These are phyloP conservation scores for Drosophila nigritarsus DNA, from an alignment of 2,888 invertebrate species.

Conservation along the genomic window DNA sequence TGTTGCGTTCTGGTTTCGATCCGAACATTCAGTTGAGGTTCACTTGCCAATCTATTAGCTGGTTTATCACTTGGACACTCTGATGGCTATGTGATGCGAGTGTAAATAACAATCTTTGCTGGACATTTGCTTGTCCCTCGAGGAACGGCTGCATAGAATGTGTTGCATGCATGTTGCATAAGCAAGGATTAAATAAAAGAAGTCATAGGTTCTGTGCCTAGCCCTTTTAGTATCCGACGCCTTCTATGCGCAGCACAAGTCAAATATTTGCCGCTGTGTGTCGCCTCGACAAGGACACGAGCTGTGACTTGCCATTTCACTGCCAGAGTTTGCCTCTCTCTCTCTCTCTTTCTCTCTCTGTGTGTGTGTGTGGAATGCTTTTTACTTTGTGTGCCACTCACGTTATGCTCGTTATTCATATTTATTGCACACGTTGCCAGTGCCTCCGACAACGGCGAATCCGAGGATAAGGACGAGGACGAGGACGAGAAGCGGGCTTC, in stretches of 20 bases:
- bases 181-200: conserved; percentile 76
- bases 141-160: conserved; percentile 53
- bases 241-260: conserved; percentile 29
- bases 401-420: conserved; percentile 82
- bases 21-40: conserved; percentile 1
- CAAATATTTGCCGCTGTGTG: conserved; percentile 73
- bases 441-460: conserved; percentile 41
- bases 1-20: background rate
- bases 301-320: conserved; percentile 56
- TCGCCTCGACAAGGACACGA: conserved; percentile 50
- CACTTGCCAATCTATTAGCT: conserved; percentile 25
- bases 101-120: conserved; percentile 49
- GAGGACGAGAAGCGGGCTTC: conserved; percentile 15
- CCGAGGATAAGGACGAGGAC: conserved; percentile 10
- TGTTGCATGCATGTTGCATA: conserved; percentile 76
- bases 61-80: conserved; percentile 24
- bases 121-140: conserved; percentile 46
- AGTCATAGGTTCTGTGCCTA: conserved; percentile 27
- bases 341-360: background rate
- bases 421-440: conserved; percentile 78
- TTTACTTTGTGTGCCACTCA: conserved; percentile 80
- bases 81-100: conserved; percentile 6
- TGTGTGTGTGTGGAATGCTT: conserved; percentile 23
- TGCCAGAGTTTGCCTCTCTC: conserved; percentile 39
- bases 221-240: conserved; percentile 9